A percentile compares a stretch with the other conserved stretches of the same genome.
Conservation (phyloP, 2,888 invertebrate species). For the Leucophora obtusa region DNA sequence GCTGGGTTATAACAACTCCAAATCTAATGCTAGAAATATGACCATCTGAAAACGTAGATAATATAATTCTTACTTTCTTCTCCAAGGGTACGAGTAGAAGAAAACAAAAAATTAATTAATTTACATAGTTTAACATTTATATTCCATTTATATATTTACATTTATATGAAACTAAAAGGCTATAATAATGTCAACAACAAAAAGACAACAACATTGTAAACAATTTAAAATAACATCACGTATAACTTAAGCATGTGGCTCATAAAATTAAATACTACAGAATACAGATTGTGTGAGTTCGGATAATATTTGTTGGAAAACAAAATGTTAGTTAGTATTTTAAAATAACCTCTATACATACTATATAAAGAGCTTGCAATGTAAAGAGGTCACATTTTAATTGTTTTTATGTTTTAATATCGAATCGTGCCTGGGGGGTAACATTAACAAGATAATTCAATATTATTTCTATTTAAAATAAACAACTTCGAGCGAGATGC, state of each 20-base stretch:
- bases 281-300: too few species aligned
- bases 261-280: not conserved
- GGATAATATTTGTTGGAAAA: too few species aligned
- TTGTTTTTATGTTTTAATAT: too few species aligned
- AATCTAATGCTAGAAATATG: constrained; percentile 3
- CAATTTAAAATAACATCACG: constrained; percentile 32
- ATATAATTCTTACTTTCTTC: not conserved
- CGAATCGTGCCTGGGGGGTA: too few species aligned
- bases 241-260: not conserved
- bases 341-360: too few species aligned
- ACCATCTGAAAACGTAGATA: not conserved
- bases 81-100: constrained; percentile 1
- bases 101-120: constrained; percentile 29
- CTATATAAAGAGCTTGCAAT: too few species aligned
- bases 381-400: too few species aligned
- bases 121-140: constrained; percentile 27
- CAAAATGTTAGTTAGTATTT: too few species aligned
- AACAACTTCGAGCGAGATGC: too few species aligned
- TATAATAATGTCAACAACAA: not conserved
- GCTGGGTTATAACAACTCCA: not conserved
- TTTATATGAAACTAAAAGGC: not conserved
- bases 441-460: too few species aligned
- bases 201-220: not conserved
- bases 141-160: not conserved
- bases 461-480: not conserved